A percentile compares a stretch with the other conserved stretches of the same genome.
Conservation (phyloP, 1,140 invertebrate species). For the Aphis gossypii region DNA sequence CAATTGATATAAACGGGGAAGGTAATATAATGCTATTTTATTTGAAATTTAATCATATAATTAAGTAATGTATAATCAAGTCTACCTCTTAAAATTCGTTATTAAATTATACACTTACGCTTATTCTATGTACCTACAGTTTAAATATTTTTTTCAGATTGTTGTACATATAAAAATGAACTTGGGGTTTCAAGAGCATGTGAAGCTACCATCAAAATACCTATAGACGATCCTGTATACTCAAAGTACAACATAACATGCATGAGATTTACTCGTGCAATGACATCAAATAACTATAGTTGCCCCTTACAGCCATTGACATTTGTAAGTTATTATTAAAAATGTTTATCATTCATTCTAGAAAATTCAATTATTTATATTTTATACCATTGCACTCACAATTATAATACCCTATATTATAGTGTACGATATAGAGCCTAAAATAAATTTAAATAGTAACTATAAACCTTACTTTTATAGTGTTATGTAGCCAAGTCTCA, state of each 20-base stretch:
- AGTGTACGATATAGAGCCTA: too few relatives aligned
- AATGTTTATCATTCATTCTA: background rate
- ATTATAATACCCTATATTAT: background rate
- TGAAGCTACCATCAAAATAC: slow-evolving; percentile 74
- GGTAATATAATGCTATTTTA: background rate
- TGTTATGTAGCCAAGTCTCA: background rate
- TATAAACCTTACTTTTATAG: too few relatives aligned
- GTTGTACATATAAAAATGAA: background rate
- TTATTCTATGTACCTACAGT: background rate
- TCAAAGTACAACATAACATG: slow-evolving; percentile 74
- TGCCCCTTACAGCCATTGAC: slow-evolving; percentile 3
- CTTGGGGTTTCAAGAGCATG: background rate
- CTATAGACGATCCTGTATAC: slow-evolving; percentile 81
- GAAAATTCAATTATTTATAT: background rate
- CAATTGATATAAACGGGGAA: background rate
- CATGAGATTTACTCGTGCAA: slow-evolving; percentile 84
- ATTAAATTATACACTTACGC: background rate
- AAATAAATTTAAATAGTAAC: too few relatives aligned
- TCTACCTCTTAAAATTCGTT: background rate
- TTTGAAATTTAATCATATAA: background rate
- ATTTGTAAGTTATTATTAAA: slow-evolving; percentile 6
- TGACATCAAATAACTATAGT: slow-evolving; percentile 64
- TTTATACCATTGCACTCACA: background rate
- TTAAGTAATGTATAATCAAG: background rate
- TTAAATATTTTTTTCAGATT: background rate